These are phyloP conservation scores for Microchirus variegatus DNA, from an alignment of 2,797 vertebrate genomes.

Conservation along the genomic window DNA sequence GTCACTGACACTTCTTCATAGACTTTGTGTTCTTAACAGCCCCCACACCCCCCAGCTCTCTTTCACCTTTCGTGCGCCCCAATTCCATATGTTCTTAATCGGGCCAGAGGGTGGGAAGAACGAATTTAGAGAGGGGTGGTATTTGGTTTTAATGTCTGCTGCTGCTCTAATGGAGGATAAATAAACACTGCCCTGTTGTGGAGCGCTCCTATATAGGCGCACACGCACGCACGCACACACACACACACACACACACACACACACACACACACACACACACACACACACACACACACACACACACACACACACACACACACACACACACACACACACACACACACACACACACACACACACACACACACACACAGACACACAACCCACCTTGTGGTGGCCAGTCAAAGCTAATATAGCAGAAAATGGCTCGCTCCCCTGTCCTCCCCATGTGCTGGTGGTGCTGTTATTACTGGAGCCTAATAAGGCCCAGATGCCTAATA, in stretches of 20 bases:
- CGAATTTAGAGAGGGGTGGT: conserved; percentile 42
- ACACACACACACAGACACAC: conserved; percentile 26
- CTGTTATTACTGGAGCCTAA: conserved; percentile 83
- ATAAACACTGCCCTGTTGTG: conserved; percentile 79
- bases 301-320: conserved; percentile 24
- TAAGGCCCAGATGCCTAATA: conserved; percentile 86
- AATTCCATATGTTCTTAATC: conserved; percentile 76
- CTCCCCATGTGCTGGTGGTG: conserved; percentile 56
- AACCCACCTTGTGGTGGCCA: conserved; percentile 61
- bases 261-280: conserved; percentile 22
- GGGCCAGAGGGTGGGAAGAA: conserved; percentile 47
- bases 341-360: conserved; percentile 32
- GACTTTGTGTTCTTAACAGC: conserved; percentile 26
- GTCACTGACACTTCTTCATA: conserved; percentile 41
- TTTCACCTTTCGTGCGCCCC: conserved; percentile 64
- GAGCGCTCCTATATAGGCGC: conserved; percentile 42
- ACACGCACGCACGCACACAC: not conserved
- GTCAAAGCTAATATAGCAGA: conserved; percentile 77
- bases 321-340: conserved; percentile 32
- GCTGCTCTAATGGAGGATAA: conserved; percentile 81
- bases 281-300: conserved; percentile 35
- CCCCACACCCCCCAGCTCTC: conserved; percentile 39
- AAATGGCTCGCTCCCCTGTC: conserved; percentile 67
- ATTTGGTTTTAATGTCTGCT: conserved; percentile 80
- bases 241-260: conserved; percentile 37